Base-by-base conservation (phyloP, 2,888 invertebrate genomes). In the Odontocolon sp. region DNA sequence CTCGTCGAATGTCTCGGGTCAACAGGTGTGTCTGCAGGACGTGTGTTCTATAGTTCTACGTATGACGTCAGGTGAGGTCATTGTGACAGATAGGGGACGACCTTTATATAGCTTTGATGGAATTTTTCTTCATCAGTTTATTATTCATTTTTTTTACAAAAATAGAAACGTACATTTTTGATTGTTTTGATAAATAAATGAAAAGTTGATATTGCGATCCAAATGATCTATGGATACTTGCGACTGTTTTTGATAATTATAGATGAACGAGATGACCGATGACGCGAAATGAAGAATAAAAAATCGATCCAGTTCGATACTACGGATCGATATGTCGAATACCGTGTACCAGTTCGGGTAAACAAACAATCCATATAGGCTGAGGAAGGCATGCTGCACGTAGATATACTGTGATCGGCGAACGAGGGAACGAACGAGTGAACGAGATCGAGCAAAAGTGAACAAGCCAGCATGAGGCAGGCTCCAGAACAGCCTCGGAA, bases 281-380 rank as follows among this genome's bases (percentile, higher is more conserved):
- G 16, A n/a, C 11, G 38, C 33, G 75, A 69, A 66, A 71, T 74
- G 77, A 74, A 77, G 68, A 59, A 52, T 54, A 52, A 74, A 77
- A 78, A 54, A 59, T 42, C 45, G 54, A 68, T 61, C 31, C 36
- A 18, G 54, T 70, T 42, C 69, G 56, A n/a, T n/a, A n/a, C n/a
- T n/a, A n/a, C n/a, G n/a, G n/a, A n/a, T n/a, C n/a, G n/a, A 50
- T 69, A 59, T 59, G 70, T 64, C 64, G 70, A 66, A 64, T 64
- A 64, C 36, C 63, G 54, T 57, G 59, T 69, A 64, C 47, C 50
- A 68, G 67, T 73, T 70, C 36, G 57, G 63, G 68, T 71, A 67
- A 63, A 73, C 67, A 67, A 73, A 57, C 67, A 38, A 42, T 47
- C 71, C 79, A 77, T 77, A 72, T 75, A 75, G 50, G 71, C 59